Conservation (phyloP, 2,797 vertebrate genomes). For the Spea hammondii region DNA sequence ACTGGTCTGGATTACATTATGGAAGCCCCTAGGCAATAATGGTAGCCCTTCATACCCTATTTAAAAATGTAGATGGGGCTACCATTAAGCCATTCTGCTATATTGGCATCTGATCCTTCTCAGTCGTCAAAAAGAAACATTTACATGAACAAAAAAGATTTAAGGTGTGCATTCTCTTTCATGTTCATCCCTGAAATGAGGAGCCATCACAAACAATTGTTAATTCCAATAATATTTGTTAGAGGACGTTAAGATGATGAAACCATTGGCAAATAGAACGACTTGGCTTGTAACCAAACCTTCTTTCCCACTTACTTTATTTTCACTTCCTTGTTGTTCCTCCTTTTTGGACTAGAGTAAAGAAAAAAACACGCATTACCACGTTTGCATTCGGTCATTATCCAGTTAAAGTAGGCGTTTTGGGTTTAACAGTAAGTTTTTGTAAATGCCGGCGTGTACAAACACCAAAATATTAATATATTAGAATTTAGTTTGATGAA, state of each 20-base stretch:
- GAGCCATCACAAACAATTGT: not conserved
- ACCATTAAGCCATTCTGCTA: too few relatives aligned
- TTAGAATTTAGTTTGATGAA: not conserved
- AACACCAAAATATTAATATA: not conserved
- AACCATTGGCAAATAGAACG: not conserved
- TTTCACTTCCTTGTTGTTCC: slow-evolving; percentile 55
- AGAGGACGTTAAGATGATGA: slow-evolving; percentile 7
- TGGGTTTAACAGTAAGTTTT: not conserved
- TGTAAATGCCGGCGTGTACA: not conserved
- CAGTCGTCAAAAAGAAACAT: too few relatives aligned
- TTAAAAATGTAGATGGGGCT: too few relatives aligned
- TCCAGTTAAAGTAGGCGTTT: not conserved
- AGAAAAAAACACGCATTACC: slow-evolving; percentile 52
- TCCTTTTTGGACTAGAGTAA: slow-evolving; percentile 59
- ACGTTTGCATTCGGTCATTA: not conserved
- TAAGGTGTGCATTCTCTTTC: too few relatives aligned
- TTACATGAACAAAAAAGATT: too few relatives aligned
- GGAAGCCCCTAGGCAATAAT: too few relatives aligned
- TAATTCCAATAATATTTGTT: not conserved
- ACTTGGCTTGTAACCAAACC: not conserved
- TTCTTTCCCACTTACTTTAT: slow-evolving; percentile 61
- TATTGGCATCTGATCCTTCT: too few relatives aligned
- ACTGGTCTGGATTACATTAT: too few relatives aligned
- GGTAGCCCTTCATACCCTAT: too few relatives aligned
- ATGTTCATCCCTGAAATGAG: too few relatives aligned